Evolutionary conservation across 2,113 vertebrate species (phyloP).

Genomic region (Phrynosoma platyrhinos): DNA sequence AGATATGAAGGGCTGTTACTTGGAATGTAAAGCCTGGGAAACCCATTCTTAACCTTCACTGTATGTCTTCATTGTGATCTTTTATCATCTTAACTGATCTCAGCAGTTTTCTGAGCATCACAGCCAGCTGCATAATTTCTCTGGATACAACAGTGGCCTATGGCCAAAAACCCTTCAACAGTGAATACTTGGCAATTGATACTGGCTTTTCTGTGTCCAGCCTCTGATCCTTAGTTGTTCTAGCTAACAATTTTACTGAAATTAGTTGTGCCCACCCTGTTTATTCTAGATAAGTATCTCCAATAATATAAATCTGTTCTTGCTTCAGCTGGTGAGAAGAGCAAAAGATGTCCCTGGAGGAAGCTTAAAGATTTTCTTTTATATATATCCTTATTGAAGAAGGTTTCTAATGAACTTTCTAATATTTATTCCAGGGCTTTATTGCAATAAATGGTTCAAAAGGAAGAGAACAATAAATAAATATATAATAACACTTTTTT

Average conservation of each 20-base stretch:
- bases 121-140: background rate
- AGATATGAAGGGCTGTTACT: background rate
- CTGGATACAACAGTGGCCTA: background rate
- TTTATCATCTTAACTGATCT: background rate
- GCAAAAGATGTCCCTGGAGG: background rate
- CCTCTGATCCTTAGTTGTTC: background rate
- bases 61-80: background rate
- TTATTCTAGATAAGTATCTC: background rate
- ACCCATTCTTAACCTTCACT: background rate
- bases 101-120: background rate
- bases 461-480: background rate
- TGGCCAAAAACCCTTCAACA: background rate
- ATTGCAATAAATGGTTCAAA: background rate
- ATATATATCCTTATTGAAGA: background rate
- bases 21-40: background rate
- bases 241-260: background rate
- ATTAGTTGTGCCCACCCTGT: background rate
- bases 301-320: background rate
- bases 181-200: too few relatives aligned
- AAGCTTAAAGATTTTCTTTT: background rate
- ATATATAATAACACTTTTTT: background rate
- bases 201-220: background rate
- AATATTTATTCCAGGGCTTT: background rate
- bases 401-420: background rate
- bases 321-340: background rate